phyloP scores from a whole-genome alignment of 1,140 invertebrate genomes.

The Carcinoscorpius rotundicauda region DNA sequence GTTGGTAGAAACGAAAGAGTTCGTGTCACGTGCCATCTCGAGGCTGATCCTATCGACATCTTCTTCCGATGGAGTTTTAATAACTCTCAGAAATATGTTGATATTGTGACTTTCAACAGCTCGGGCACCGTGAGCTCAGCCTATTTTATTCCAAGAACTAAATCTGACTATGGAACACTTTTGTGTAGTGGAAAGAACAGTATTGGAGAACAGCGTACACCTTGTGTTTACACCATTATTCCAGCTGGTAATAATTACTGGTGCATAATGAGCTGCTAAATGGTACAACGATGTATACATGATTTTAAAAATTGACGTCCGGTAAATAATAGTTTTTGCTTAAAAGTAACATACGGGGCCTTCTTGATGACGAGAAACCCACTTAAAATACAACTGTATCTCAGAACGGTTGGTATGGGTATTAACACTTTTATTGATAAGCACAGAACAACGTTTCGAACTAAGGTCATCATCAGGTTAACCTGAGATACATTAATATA shows the following conservation, averaged over 20 bases:
- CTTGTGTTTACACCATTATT: slow-evolving; percentile 81
- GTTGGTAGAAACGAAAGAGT: slow-evolving; percentile 79
- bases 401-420: no score
- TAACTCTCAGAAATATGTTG: slow-evolving; percentile 47
- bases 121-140: slow-evolving; percentile 11
- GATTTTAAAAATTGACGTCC: no score
- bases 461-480: no score
- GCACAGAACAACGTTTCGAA: no score
- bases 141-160: slow-evolving; percentile 46
- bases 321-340: no score
- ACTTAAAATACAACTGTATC: no score
- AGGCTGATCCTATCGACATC: slow-evolving; percentile 23
- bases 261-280: no score
- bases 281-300: no score
- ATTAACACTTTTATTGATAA: no score
- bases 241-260: slow-evolving; percentile 45
- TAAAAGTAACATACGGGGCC: no score
- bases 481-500: no score
- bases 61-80: slow-evolving; percentile 38
- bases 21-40: slow-evolving; percentile 60
- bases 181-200: slow-evolving; percentile 33
- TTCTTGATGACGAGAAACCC: no score
- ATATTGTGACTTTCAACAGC: slow-evolving; percentile 10
- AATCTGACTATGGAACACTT: slow-evolving; percentile 76
- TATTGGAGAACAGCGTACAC: slow-evolving; percentile 51